Conservation (phyloP, 2,113 vertebrate genomes). For the Gymnorhina tibicen region DNA sequence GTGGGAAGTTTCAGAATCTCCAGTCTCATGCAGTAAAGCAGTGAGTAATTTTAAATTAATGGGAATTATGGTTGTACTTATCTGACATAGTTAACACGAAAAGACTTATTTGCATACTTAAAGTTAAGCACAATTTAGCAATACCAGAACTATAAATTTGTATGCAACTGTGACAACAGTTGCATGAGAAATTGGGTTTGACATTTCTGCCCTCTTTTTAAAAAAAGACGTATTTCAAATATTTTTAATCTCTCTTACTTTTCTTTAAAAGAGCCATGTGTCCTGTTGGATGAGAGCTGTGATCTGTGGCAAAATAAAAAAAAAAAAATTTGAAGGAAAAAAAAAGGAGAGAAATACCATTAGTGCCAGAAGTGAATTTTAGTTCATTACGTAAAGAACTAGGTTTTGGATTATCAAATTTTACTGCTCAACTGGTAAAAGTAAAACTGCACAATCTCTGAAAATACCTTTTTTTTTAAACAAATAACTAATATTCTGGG, state of each 20-base stretch:
- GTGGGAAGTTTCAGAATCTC: not conserved
- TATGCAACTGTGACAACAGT: not conserved
- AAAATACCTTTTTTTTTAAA: not conserved
- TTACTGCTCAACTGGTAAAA: not conserved
- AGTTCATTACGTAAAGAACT: not conserved
- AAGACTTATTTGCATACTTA: not conserved
- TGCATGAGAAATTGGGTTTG: not conserved
- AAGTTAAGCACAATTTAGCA: not conserved
- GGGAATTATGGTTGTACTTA: not conserved
- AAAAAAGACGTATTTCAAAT: not conserved
- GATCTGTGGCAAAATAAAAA: constrained; percentile 49
- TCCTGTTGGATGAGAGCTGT: constrained; percentile 39
- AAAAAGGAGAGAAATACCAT: not conserved
- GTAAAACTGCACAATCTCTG: not conserved
- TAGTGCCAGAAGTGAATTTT: not conserved
- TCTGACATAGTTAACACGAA: not conserved
- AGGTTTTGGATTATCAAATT: not conserved
- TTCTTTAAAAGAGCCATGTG: constrained; percentile 88
- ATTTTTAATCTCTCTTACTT: constrained; percentile 75
- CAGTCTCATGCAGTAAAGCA: not conserved
- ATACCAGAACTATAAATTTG: not conserved
- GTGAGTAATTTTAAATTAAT: not conserved
- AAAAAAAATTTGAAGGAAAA: not conserved
- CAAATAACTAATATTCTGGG: not conserved
- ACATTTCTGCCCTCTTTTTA: not conserved